Evolutionary conservation across 2,797 vertebrate species (phyloP).

Genomic region (Cynodonichthys magdalenae): DNA sequence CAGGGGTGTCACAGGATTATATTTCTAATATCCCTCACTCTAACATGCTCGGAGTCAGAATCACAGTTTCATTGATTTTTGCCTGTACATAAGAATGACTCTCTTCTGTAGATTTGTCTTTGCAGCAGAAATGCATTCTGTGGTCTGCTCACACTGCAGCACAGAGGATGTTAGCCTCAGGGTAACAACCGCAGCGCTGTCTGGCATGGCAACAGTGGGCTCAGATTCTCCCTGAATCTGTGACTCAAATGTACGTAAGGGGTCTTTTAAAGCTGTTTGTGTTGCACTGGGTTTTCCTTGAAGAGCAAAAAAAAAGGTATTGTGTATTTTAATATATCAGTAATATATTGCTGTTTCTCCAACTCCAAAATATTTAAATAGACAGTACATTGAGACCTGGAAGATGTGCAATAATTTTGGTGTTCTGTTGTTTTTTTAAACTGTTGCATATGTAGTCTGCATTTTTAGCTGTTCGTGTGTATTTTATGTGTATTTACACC

Average conservation of each 20-base stretch:
- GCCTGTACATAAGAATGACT: not conserved
- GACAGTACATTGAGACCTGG: too few relatives aligned
- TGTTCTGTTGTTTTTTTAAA: too few relatives aligned
- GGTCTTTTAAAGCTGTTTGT: too few relatives aligned
- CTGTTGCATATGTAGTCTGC: too few relatives aligned
- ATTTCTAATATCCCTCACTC: not conserved
- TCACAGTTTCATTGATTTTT: not conserved
- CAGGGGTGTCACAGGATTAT: not conserved
- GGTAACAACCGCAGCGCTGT: not conserved
- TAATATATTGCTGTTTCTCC: too few relatives aligned
- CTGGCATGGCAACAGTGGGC: not conserved
- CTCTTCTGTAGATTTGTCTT: not conserved
- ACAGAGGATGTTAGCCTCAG: not conserved
- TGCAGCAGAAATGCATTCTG: not conserved
- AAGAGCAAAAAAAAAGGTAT: too few relatives aligned
- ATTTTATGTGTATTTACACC: too few relatives aligned
- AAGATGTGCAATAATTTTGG: too few relatives aligned
- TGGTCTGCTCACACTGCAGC: constrained; percentile 5
- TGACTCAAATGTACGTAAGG: not conserved
- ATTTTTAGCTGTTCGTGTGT: too few relatives aligned
- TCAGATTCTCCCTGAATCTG: not conserved
- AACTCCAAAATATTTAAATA: too few relatives aligned
- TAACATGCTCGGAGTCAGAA: not conserved
- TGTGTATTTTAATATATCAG: too few relatives aligned
- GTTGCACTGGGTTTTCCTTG: too few relatives aligned